These are phyloP conservation scores for Rhabdomys dilectus DNA, from an alignment of 2,113 vertebrate species.

Conservation along the genomic window DNA sequence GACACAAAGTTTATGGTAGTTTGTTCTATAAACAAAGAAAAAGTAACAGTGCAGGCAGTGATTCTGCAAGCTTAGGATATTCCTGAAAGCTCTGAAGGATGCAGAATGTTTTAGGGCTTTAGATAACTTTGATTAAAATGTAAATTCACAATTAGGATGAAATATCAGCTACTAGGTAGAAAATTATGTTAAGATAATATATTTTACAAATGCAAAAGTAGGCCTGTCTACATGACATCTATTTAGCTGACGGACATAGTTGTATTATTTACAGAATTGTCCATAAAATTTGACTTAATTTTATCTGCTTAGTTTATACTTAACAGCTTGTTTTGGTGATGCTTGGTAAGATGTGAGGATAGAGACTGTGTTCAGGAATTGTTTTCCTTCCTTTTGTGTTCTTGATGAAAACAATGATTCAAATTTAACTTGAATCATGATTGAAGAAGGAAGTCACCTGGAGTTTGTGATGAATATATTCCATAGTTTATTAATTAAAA, in stretches of 20 bases:
- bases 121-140: background rate
- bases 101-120: background rate
- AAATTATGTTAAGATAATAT: background rate
- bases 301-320: background rate
- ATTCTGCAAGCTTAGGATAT: background rate
- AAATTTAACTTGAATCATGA: background rate
- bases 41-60: background rate
- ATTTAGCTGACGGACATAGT: background rate
- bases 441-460: background rate
- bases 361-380: background rate
- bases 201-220: background rate
- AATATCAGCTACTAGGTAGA: background rate
- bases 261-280: background rate
- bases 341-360: background rate
- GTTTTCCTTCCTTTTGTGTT: background rate
- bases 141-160: background rate
- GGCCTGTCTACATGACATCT: background rate
- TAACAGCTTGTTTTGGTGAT: background rate
- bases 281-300: constrained; percentile 5
- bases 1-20: background rate
- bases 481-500: constrained; percentile 17
- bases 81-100: background rate
- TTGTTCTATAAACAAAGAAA: background rate
- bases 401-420: background rate
- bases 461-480: background rate